Evolutionary conservation across 2,888 invertebrate species (phyloP).

Genomic region (Gerosis bhagava): DNA sequence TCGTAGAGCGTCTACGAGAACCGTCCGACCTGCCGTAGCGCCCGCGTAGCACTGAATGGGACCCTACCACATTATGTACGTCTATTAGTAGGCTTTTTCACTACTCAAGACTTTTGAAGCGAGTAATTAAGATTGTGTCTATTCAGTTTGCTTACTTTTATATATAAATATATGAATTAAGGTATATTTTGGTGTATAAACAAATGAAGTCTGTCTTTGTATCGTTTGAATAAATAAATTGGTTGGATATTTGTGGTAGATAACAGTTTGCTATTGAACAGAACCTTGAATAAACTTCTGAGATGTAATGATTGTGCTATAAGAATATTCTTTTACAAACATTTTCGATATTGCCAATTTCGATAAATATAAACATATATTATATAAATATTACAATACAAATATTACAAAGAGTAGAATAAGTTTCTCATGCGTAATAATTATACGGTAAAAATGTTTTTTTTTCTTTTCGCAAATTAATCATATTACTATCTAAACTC

Average conservation of each 20-base stretch:
- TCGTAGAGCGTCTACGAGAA: constrained; percentile 34
- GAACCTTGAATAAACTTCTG: too few species aligned
- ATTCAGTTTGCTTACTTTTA: constrained; percentile 29
- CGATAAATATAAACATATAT: too few species aligned
- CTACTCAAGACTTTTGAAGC: constrained; percentile 47
- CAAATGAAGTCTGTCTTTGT: neutral
- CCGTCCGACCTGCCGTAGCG: constrained; percentile 44
- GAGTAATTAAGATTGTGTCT: constrained; percentile 45
- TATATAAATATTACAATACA: too few species aligned
- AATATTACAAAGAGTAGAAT: too few species aligned
- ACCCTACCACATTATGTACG: constrained; percentile 39
- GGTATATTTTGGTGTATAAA: neutral
- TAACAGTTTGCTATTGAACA: too few species aligned
- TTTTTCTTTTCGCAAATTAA: too few species aligned
- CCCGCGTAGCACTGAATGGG: constrained; percentile 34
- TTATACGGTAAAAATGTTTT: too few species aligned
- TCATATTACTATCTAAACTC: too few species aligned
- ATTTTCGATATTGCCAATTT: too few species aligned
- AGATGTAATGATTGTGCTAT: too few species aligned
- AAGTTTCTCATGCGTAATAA: too few species aligned
- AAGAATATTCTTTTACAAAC: too few species aligned
- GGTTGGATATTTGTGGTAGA: constrained; percentile 9
- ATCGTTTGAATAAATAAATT: neutral
- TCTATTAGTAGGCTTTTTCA: constrained; percentile 47
- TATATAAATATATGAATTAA: neutral